A percentile compares a stretch with the other conserved stretches of the same genome.
Evolutionary conservation across 1,140 invertebrate genomes (phyloP).

Genomic region (Pectinophora gossypiella): DNA sequence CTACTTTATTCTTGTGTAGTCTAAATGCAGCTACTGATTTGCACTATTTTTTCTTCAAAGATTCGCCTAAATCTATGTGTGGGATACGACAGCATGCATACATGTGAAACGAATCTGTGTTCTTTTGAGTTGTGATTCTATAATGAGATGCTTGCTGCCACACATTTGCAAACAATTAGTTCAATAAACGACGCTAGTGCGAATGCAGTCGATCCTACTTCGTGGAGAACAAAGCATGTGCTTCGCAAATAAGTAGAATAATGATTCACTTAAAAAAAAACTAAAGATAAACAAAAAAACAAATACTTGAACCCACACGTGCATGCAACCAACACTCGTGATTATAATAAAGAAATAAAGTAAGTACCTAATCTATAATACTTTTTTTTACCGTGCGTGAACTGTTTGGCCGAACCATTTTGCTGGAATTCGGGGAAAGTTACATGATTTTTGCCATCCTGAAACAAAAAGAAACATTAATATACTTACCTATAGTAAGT

Average conservation of each 20-base stretch:
- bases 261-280: conserved; percentile 14
- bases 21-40: too few relatives aligned
- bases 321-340: conserved; percentile 72
- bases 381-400: conserved; percentile 87
- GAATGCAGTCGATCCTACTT: conserved; percentile 4
- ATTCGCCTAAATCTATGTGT: background rate
- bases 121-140: too few relatives aligned
- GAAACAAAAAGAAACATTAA: conserved; percentile 37
- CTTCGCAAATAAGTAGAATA: conserved; percentile 32
- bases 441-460: conserved; percentile 90
- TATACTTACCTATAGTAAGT: too few relatives aligned
- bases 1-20: too few relatives aligned
- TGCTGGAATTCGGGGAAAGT: conserved; percentile 91
- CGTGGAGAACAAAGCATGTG: conserved; percentile 32
- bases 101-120: background rate
- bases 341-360: conserved; percentile 62
- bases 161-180: background rate
- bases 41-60: too few relatives aligned
- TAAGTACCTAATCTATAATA: conserved; percentile 77
- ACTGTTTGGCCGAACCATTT: conserved; percentile 89
- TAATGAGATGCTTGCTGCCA: background rate
- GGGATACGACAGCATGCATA: background rate
- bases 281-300: conserved; percentile 25
- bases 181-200: background rate
- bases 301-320: conserved; percentile 63